These are phyloP conservation scores for Glareola pratincola DNA, from an alignment of 2,113 vertebrate species.

Conservation along the genomic window DNA sequence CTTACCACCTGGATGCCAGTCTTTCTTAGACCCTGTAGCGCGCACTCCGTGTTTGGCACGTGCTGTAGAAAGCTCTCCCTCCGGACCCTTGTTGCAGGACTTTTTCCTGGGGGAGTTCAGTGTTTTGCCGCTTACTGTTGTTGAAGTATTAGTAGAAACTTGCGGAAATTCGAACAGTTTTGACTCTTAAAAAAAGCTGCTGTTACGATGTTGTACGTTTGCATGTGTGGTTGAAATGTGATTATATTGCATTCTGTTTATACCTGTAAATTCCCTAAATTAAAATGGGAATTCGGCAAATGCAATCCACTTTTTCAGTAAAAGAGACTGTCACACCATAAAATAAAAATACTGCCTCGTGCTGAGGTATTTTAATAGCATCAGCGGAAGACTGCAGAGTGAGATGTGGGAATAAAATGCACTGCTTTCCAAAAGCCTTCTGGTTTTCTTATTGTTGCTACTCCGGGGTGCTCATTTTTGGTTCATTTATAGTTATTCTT, in stretches of 20 bases:
- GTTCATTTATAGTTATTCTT: constrained; percentile 33
- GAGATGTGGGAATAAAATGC: constrained; percentile 28
- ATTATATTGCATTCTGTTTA: neutral
- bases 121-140: constrained; percentile 48
- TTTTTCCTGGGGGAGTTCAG: constrained; percentile 39
- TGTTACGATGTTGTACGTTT: neutral
- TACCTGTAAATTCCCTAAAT: constrained; percentile 1
- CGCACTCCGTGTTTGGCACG: neutral
- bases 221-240: neutral
- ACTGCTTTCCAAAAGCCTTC: constrained; percentile 49
- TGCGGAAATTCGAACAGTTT: neutral
- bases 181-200: constrained; percentile 28
- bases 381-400: neutral
- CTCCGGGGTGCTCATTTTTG: neutral
- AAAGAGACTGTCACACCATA: constrained; percentile 17
- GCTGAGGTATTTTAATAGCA: constrained; percentile 47
- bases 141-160: constrained; percentile 10
- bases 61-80: neutral
- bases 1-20: neutral
- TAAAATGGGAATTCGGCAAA: constrained; percentile 32
- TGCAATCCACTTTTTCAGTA: constrained; percentile 30
- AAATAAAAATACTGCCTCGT: constrained; percentile 44
- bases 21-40: neutral
- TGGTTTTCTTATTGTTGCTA: constrained; percentile 26
- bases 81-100: constrained; percentile 17